Conservation (phyloP, 2,888 invertebrate genomes). For the Prosapia bicincta region DNA sequence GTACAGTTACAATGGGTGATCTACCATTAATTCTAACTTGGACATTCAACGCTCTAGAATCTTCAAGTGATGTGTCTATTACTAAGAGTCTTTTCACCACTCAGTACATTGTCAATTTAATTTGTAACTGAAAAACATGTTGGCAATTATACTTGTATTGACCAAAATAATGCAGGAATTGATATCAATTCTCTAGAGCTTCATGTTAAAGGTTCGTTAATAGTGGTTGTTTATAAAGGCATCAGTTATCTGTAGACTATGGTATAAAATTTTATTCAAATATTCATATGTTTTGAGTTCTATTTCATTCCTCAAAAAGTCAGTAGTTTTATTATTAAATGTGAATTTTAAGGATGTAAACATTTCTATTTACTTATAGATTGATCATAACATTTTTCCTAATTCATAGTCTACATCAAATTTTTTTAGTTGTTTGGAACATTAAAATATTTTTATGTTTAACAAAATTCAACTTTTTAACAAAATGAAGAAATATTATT, state of each 20-base stretch:
- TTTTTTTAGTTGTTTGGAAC: too few relatives aligned
- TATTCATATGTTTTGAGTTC: too few relatives aligned
- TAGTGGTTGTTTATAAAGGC: background rate
- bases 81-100: conserved; percentile 34
- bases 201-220: conserved; percentile 60
- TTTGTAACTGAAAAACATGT: conserved; percentile 21
- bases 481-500: too few relatives aligned
- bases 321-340: too few relatives aligned
- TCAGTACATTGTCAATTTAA: conserved; percentile 38
- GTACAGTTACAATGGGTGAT: conserved; percentile 48
- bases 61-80: conserved; percentile 27
- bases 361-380: too few relatives aligned
- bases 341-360: too few relatives aligned
- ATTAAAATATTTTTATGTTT: too few relatives aligned
- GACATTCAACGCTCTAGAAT: conserved; percentile 55
- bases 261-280: too few relatives aligned
- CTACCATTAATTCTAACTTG: conserved; percentile 42
- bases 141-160: conserved; percentile 71
- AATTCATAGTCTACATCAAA: too few relatives aligned
- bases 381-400: too few relatives aligned
- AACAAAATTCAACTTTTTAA: too few relatives aligned
- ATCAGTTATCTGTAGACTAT: background rate
- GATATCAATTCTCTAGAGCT: conserved; percentile 62
- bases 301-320: too few relatives aligned
- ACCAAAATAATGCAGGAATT: conserved; percentile 63